These are phyloP conservation scores for Mormyrus hasselquistii DNA, from an alignment of 2,797 vertebrate genomes.

Conservation along the genomic window DNA sequence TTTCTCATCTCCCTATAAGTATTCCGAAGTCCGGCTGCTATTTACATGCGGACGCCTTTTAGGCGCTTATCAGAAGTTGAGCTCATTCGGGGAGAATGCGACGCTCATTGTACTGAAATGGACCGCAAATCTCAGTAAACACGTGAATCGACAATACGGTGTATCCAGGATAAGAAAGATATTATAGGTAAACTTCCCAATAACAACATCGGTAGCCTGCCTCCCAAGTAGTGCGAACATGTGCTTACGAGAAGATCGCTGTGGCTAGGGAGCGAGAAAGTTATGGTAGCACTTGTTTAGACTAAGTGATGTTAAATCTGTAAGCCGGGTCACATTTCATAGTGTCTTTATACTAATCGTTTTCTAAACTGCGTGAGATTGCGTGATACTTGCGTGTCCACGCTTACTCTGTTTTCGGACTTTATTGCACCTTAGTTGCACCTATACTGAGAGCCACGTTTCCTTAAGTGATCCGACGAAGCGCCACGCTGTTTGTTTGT, in stretches of 20 bases:
- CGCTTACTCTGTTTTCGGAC: not conserved
- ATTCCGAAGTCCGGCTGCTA: conserved; percentile 53
- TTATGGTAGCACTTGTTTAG: not conserved
- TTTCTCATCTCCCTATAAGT: conserved; percentile 25
- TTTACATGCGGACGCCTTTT: conserved; percentile 44
- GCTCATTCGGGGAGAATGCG: not conserved
- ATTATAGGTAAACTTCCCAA: not conserved
- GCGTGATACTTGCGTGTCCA: not conserved
- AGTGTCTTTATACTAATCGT: not conserved
- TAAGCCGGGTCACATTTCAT: not conserved
- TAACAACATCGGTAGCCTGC: not conserved
- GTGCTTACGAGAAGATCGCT: not conserved
- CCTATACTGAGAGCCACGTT: not conserved
- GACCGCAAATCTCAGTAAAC: not conserved
- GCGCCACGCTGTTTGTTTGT: not conserved
- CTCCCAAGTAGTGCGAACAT: not conserved
- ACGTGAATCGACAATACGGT: not conserved
- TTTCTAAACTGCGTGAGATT: not conserved
- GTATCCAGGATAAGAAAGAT: not conserved
- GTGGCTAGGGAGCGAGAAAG: not conserved
- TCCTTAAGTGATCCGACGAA: not conserved
- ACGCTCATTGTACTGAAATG: not conserved
- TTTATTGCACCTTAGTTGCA: not conserved
- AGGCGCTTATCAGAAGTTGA: conserved; percentile 7
- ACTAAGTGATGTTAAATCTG: not conserved